phyloP scores from a whole-genome alignment of 2,888 invertebrate genomes.

The Rapana venosa region DNA sequence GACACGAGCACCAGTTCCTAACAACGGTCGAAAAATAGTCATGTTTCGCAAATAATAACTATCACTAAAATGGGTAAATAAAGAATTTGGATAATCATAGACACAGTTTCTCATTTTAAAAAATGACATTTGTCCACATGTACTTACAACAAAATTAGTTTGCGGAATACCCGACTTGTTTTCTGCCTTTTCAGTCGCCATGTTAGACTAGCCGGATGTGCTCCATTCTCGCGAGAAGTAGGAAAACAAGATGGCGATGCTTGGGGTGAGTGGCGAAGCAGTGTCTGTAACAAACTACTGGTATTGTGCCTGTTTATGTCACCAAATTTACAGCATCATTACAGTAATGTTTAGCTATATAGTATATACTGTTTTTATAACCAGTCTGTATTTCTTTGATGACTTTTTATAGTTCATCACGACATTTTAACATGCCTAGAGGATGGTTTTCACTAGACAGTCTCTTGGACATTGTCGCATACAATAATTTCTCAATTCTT shows the following conservation, averaged over 20 bases:
- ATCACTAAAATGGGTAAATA: too few relatives aligned
- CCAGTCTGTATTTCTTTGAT: background rate
- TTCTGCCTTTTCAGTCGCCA: slow-evolving; percentile 61
- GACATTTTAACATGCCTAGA: background rate
- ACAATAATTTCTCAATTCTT: background rate
- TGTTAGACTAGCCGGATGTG: slow-evolving; percentile 47
- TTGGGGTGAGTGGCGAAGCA: slow-evolving; percentile 45
- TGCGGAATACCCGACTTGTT: slow-evolving; percentile 67
- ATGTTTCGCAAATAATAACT: too few relatives aligned
- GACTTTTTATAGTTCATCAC: background rate
- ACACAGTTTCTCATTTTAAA: background rate
- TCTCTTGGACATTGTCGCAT: too few relatives aligned
- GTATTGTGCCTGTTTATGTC: background rate
- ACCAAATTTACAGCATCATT: background rate
- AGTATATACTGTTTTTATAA: background rate
- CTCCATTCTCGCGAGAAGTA: slow-evolving; percentile 30
- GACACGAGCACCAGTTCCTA: background rate
- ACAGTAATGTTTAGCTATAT: background rate
- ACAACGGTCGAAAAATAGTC: background rate
- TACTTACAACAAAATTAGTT: slow-evolving; percentile 71
- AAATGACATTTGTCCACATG: background rate
- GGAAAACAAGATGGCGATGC: slow-evolving; percentile 50
- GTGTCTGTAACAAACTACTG: background rate
- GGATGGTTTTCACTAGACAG: background rate
- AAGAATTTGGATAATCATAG: too few relatives aligned